A percentile compares a stretch with the other conserved stretches of the same genome.
phyloP scores from a whole-genome alignment of 2,113 vertebrate species.

The Pongo abelii region DNA sequence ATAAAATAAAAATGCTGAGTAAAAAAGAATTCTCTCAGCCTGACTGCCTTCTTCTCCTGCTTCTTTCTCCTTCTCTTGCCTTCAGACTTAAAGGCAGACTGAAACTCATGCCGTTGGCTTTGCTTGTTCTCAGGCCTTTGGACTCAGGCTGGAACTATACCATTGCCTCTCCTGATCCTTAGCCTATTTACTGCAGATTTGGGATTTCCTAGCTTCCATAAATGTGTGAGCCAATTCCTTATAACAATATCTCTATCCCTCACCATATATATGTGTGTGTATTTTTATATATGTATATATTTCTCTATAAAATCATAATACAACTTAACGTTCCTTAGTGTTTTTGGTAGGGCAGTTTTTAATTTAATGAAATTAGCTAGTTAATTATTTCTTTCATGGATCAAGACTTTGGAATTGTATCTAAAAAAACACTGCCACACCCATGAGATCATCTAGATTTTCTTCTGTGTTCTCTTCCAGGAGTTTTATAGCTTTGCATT shows the following conservation, averaged over 20 bases:
- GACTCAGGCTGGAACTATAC: background rate
- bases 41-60: background rate
- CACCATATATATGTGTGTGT: no score
- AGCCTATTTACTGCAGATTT: background rate
- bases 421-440: background rate
- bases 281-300: no score
- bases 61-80: background rate
- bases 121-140: background rate
- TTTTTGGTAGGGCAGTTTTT: background rate
- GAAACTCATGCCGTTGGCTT: background rate
- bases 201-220: background rate
- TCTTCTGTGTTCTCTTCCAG: background rate
- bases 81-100: background rate
- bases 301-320: background rate
- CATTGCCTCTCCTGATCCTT: background rate
- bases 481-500: background rate
- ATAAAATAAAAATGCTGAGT: background rate
- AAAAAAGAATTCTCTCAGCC: background rate
- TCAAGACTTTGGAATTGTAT: background rate
- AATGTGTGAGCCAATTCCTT: background rate
- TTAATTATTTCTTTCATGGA: background rate
- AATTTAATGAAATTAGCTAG: background rate
- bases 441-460: background rate
- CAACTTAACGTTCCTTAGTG: background rate
- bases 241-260: background rate